Evolutionary conservation across 1,140 invertebrate species (phyloP).

Genomic region (Ectropis grisescens): DNA sequence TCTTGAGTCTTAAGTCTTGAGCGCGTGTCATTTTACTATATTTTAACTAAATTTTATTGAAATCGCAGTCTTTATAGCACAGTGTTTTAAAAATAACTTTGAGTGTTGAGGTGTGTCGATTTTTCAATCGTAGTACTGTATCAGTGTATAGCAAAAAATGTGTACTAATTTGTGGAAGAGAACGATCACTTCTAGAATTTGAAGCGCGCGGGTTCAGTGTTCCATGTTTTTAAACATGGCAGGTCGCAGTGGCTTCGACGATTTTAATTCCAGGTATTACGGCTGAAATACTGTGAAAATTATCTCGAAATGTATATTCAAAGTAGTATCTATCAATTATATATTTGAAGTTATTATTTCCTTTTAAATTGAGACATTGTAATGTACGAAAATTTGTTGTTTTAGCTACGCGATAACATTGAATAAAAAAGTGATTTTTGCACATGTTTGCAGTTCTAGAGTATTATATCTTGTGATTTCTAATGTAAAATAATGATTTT

Average conservation of each 20-base stretch:
- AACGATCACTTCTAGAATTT: slow-evolving; percentile 35
- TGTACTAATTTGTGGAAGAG: too few relatives aligned
- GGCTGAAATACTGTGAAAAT: slow-evolving; percentile 24
- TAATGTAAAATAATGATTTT: too few relatives aligned
- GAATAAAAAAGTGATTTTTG: slow-evolving; percentile 47
- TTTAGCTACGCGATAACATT: slow-evolving; percentile 48
- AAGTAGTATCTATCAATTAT: slow-evolving; percentile 7
- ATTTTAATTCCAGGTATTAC: slow-evolving; percentile 68
- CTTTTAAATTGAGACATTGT: slow-evolving; percentile 4
- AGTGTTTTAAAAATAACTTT: too few relatives aligned
- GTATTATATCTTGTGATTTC: too few relatives aligned
- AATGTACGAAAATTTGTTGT: slow-evolving; percentile 18
- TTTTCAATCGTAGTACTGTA: too few relatives aligned
- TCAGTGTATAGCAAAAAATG: too few relatives aligned
- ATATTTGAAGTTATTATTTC: slow-evolving; percentile 4
- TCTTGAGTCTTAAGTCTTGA: too few relatives aligned
- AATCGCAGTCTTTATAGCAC: too few relatives aligned
- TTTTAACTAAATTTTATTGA: too few relatives aligned
- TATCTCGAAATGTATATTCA: slow-evolving; percentile 4
- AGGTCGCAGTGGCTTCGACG: slow-evolving; percentile 67
- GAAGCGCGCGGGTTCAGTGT: slow-evolving; percentile 50
- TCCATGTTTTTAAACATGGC: slow-evolving; percentile 70
- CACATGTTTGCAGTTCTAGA: too few relatives aligned
- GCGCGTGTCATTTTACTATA: too few relatives aligned
- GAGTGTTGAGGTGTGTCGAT: too few relatives aligned